A percentile compares a stretch with the other conserved stretches of the same genome.
phyloP scores from a whole-genome alignment of 1,140 invertebrate species.

The Aphelenchoides fujianensis region DNA sequence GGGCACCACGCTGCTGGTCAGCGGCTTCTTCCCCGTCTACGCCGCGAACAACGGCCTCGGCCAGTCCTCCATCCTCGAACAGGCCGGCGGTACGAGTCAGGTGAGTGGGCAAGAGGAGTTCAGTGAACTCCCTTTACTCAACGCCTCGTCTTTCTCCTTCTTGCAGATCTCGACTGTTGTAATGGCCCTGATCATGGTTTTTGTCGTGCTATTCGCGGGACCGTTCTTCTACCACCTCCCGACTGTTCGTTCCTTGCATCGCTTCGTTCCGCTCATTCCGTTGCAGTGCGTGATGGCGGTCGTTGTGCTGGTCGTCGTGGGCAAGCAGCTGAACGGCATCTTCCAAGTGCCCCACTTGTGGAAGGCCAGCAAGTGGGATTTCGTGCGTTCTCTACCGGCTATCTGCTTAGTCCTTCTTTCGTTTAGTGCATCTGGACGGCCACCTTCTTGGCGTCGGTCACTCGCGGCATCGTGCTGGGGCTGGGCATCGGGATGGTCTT shows the following conservation, averaged over 20 bases:
- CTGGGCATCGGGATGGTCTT: slow-evolving; percentile 35
- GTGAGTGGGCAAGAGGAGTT: no score
- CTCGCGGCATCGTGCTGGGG: slow-evolving; percentile 27
- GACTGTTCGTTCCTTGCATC: slow-evolving; percentile 9
- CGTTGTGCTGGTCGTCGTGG: slow-evolving; percentile 25
- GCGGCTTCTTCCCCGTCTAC: slow-evolving; percentile 41
- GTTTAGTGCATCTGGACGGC: slow-evolving; percentile 31
- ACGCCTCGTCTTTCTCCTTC: slow-evolving; percentile 18
- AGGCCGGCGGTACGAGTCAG: slow-evolving; percentile 26
- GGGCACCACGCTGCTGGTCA: slow-evolving; percentile 19
- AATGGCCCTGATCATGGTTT: slow-evolving; percentile 16
- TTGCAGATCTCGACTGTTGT: no score
- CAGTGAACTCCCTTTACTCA: no score
- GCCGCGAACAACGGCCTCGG: slow-evolving; percentile 37
- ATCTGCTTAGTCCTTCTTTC: neutral
- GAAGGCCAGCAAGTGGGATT: slow-evolving; percentile 36
- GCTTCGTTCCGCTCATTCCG: no score
- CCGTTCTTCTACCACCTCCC: neutral
- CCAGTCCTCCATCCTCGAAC: slow-evolving; percentile 25
- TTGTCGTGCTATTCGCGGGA: neutral
- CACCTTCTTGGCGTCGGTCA: slow-evolving; percentile 33
- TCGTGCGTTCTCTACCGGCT: slow-evolving; percentile 15
- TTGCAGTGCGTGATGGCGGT: slow-evolving; percentile 38
- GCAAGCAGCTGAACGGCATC: slow-evolving; percentile 16
- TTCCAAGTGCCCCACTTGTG: slow-evolving; percentile 31